These are phyloP conservation scores for Zelostemma sp. DNA, from an alignment of 1,140 invertebrate species.

Conservation along the genomic window DNA sequence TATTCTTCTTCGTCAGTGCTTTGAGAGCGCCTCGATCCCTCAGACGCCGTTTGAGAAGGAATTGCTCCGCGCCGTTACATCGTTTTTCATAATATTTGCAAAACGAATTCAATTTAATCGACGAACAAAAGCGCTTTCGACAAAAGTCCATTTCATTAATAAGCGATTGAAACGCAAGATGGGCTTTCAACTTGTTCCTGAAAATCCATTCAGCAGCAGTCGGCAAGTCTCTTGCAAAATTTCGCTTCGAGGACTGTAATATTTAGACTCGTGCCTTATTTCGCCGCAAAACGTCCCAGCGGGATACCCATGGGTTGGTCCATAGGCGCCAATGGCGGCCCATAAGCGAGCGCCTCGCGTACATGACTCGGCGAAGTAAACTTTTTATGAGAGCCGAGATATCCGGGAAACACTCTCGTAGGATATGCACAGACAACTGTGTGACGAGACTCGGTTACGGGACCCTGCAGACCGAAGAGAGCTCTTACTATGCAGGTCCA, in stretches of 20 bases:
- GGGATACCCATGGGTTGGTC: slow-evolving; percentile 20
- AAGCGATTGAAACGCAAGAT: no score
- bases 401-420: slow-evolving; percentile 51
- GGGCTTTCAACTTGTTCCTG: no score
- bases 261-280: slow-evolving; percentile 55
- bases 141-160: no score
- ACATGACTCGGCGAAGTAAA: slow-evolving; percentile 52
- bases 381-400: slow-evolving; percentile 62
- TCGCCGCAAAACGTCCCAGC: slow-evolving; percentile 44
- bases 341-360: slow-evolving; percentile 55
- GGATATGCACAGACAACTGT: slow-evolving; percentile 65
- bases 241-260: slow-evolving; percentile 53
- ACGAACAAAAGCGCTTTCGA: no score
- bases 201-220: slow-evolving; percentile 6
- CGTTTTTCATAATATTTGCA: not conserved
- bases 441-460: slow-evolving; percentile 66
- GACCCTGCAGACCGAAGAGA: slow-evolving; percentile 53
- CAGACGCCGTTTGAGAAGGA: slow-evolving; percentile 23
- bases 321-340: slow-evolving; percentile 45
- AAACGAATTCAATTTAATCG: no score
- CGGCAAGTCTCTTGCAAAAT: slow-evolving; percentile 51
- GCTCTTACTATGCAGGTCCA: slow-evolving; percentile 51
- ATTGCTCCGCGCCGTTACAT: not conserved
- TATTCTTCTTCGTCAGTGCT: slow-evolving; percentile 24
- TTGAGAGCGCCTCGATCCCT: slow-evolving; percentile 19